These are phyloP conservation scores for Microctonus hyperodae DNA, from an alignment of 2,888 invertebrate species.

Conservation along the genomic window DNA sequence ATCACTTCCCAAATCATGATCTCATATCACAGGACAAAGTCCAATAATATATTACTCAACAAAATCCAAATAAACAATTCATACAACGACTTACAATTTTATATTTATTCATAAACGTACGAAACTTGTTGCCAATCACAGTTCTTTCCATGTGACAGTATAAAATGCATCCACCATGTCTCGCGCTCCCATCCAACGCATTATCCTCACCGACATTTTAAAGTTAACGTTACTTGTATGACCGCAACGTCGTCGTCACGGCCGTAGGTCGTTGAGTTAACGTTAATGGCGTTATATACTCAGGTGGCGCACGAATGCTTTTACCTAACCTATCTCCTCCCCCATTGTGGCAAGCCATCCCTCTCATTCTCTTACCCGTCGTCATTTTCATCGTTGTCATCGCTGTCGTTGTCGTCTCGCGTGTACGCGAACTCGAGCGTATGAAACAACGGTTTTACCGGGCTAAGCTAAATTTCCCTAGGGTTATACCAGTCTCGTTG, in stretches of 20 bases:
- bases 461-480: conserved; percentile 51
- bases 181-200: not conserved
- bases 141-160: not conserved
- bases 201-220: conserved; percentile 11
- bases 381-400: conserved; percentile 19
- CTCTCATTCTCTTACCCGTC: conserved; percentile 24
- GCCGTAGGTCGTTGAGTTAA: conserved; percentile 36
- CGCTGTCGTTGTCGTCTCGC: conserved; percentile 20
- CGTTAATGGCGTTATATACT: conserved; percentile 43
- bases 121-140: not conserved
- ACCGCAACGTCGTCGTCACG: conserved; percentile 17
- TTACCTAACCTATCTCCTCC: conserved; percentile 33
- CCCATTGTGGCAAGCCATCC: conserved; percentile 14
- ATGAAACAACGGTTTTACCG: conserved; percentile 51
- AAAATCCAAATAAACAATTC: too few species aligned
- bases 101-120: too few species aligned
- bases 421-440: conserved; percentile 40
- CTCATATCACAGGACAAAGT: too few species aligned
- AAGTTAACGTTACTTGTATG: conserved; percentile 12
- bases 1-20: too few species aligned
- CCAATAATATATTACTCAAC: too few species aligned
- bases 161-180: not conserved
- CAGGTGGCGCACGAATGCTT: conserved; percentile 37
- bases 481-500: conserved; percentile 44
- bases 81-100: too few species aligned